Conservation (phyloP, 2,888 invertebrate genomes). For the Hirtodrosophila confusa region DNA sequence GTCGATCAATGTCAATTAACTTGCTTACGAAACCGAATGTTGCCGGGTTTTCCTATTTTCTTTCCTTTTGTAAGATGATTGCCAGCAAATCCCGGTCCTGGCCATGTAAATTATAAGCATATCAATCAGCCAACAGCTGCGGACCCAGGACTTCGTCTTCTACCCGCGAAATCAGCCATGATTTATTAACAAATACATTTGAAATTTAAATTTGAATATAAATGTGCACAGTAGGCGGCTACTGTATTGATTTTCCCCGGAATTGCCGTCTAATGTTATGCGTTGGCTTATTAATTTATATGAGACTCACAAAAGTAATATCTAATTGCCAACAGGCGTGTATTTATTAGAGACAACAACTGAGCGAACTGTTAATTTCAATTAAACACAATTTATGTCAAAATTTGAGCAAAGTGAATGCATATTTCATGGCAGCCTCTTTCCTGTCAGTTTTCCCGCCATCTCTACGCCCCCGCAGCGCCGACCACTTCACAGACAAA, state of each 20-base stretch:
- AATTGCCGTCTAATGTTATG: constrained; percentile 40
- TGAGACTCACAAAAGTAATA: constrained; percentile 13
- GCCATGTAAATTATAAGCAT: constrained; percentile 64
- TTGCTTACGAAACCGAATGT: constrained; percentile 32
- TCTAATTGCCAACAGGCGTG: constrained; percentile 5
- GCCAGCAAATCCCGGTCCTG: constrained; percentile 29
- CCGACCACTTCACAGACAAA: constrained; percentile 3
- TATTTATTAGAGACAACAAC: constrained; percentile 4
- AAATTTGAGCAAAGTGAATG: constrained; percentile 57
- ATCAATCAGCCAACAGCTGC: constrained; percentile 72
- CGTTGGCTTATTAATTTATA: constrained; percentile 42
- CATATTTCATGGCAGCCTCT: constrained; percentile 61
- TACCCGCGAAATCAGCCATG: constrained; percentile 20
- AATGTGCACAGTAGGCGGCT: not conserved
- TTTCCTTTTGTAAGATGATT: constrained; percentile 28
- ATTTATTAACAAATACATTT: constrained; percentile 63
- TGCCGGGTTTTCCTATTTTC: constrained; percentile 13
- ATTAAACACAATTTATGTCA: constrained; percentile 69
- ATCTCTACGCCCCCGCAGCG: not conserved
- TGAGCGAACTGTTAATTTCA: constrained; percentile 59
- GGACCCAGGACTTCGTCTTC: constrained; percentile 1
- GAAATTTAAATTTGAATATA: constrained; percentile 42
- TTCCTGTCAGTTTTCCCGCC: not conserved
- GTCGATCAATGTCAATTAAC: constrained; percentile 77
- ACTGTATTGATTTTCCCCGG: constrained; percentile 61